phyloP scores from a whole-genome alignment of 2,797 vertebrate species.

The Amazonetta brasiliensis region DNA sequence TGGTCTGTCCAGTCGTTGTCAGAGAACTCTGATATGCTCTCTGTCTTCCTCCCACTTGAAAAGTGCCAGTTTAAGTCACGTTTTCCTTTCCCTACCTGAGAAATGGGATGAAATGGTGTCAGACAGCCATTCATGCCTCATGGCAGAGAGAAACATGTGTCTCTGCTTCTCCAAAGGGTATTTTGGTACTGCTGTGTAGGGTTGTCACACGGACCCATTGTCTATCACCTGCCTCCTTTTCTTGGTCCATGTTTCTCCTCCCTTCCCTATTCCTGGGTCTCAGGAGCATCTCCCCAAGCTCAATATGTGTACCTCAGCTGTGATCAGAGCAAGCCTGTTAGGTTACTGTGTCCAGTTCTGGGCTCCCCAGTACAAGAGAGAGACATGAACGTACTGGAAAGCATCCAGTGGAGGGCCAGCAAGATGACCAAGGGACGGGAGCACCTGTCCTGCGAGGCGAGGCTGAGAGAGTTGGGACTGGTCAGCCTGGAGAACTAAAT shows the following conservation, averaged over 20 bases:
- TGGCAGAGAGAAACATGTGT: not conserved
- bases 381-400: not conserved
- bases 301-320: not conserved
- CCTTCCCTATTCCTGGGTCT: not conserved
- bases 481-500: not conserved
- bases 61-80: not conserved
- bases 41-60: not conserved
- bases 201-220: not conserved
- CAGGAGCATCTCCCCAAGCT: not conserved
- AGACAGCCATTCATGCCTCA: not conserved
- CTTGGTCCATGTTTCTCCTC: not conserved
- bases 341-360: not conserved
- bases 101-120: not conserved
- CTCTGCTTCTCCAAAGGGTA: not conserved
- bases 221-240: not conserved
- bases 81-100: not conserved
- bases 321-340: not conserved
- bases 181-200: not conserved
- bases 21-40: not conserved
- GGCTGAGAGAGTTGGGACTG: not conserved
- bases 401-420: constrained; percentile 60
- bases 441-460: not conserved
- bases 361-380: not conserved
- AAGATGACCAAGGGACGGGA: constrained; percentile 79
- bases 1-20: not conserved